phyloP scores from a whole-genome alignment of 2,797 vertebrate genomes.

The Peromyscus attwateri region DNA sequence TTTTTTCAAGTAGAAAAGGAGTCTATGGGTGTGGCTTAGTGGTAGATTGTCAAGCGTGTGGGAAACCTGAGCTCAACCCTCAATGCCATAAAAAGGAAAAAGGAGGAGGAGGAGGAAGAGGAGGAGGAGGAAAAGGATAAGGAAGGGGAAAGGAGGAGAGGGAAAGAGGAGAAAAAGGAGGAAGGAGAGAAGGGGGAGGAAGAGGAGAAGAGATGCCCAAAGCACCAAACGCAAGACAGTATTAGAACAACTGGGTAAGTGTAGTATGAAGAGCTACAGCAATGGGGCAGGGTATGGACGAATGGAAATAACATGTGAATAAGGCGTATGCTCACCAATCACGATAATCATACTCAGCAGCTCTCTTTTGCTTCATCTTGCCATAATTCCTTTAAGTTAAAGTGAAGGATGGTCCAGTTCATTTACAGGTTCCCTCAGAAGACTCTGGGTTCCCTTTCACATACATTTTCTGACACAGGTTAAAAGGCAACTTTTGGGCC shows the following conservation, averaged over 20 bases:
- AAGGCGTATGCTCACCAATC: background rate
- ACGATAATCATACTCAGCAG: background rate
- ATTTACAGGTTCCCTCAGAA: background rate
- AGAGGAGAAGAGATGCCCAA: background rate
- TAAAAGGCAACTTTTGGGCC: background rate
- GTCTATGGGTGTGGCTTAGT: background rate
- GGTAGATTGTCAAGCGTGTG: background rate
- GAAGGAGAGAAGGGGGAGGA: background rate
- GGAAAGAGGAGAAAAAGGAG: background rate
- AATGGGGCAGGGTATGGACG: background rate
- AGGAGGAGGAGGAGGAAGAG: background rate
- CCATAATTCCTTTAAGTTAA: background rate
- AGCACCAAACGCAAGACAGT: background rate
- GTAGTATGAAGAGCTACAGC: background rate
- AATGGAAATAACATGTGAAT: background rate
- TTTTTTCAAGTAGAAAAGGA: background rate
- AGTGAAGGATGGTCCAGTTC: background rate
- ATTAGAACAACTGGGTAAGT: background rate
- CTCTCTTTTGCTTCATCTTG: background rate
- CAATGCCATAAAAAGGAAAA: background rate
- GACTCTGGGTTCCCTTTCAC: background rate
- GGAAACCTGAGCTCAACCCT: background rate
- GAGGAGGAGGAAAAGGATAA: background rate
- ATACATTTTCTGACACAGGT: background rate
- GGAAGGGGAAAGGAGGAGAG: background rate